These are phyloP conservation scores for Tryphoninae sp. DNA, from an alignment of 2,888 invertebrate species.

Conservation along the genomic window DNA sequence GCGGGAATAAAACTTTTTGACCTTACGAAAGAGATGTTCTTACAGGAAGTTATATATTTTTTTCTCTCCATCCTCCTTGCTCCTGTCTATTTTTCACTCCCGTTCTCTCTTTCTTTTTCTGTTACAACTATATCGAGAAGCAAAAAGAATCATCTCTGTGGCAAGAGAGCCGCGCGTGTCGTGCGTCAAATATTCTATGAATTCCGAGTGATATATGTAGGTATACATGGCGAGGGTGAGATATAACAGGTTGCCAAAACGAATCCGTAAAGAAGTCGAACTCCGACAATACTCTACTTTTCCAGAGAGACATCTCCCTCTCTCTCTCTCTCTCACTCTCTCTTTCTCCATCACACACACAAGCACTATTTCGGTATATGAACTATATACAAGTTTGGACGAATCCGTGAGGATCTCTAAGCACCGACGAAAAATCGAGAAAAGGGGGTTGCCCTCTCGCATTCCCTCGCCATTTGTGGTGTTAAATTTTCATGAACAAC, in stretches of 20 bases:
- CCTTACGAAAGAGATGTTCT: slow-evolving; percentile 46
- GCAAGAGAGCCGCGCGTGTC: slow-evolving; percentile 7
- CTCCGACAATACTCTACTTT: not conserved
- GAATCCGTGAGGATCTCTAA: slow-evolving; percentile 35
- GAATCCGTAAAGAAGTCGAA: slow-evolving; percentile 44
- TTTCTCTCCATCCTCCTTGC: not conserved
- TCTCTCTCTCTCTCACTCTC: not conserved
- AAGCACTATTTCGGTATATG: not conserved
- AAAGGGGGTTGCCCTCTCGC: slow-evolving; percentile 28
- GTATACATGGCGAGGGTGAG: slow-evolving; percentile 55
- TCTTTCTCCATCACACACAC: too few species aligned
- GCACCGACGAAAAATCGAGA: slow-evolving; percentile 23
- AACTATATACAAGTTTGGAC: not conserved
- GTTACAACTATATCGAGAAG: slow-evolving; percentile 16
- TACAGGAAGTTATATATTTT: slow-evolving; percentile 49
- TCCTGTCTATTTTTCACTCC: not conserved
- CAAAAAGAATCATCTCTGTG: slow-evolving; percentile 26
- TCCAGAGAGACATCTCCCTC: not conserved
- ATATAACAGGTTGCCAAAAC: slow-evolving; percentile 37
- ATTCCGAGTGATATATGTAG: slow-evolving; percentile 69
- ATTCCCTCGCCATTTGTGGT: slow-evolving; percentile 42
- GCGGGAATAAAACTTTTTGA: slow-evolving; percentile 58
- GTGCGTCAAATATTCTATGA: slow-evolving; percentile 77
- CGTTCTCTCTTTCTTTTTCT: not conserved
- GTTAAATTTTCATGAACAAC: slow-evolving; percentile 71